Evolutionary conservation across 1,140 invertebrate genomes (phyloP), one percentile per base, ranked within the genome.

Genomic region (Tetramorium simillimum): DNA sequence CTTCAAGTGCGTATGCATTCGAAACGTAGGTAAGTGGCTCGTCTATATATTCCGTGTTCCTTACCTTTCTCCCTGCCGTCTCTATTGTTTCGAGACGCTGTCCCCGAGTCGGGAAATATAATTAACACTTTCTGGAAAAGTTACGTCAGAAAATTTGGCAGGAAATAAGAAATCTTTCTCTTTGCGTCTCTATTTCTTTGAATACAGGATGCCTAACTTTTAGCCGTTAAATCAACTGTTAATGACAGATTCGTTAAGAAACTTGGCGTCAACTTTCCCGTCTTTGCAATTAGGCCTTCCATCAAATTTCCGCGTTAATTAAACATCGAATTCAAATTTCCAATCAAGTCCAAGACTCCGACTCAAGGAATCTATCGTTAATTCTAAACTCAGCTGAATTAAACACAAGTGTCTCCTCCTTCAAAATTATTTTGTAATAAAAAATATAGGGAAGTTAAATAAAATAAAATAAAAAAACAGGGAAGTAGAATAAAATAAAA

Each of bases 241-340:
- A 84, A 84, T 37, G 53, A 73, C 53, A 60, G 80, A 73, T 75
- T 60, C 69, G 62, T 81, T 56, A 70, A 33, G 78, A 18, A 70
- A 70, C 63, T 70, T 70, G 1, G 21, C 51, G 53, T 33, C 40
- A 60, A 46, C 40, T 73, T 43, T 49, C 69, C 18, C n/a, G 69
- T 46, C 24, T 37, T 75, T 33, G 78, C 69, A 75, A 84, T 75
- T 75, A 60, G 56, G 21, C 69, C 40, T 37, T 73, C 40, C n/a
- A 46, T 84, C 80, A 73, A 58, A 60, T 84, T 75, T 33, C 43
- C 65, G 14, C n/a, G 53, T 60, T 73, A 62, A 84, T 73, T 73
- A 60, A 84, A 60, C 53, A 46, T 62, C n/a, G 80, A 49, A 60
- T 75, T 73, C 53, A 84, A 84, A 75, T 84, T 82, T 60, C 43